Percentiles rank a stretch among this genome's conserved stretches.
Evolutionary conservation across 2,888 invertebrate species (phyloP).

Genomic region (Nephrotoma flavescens): DNA sequence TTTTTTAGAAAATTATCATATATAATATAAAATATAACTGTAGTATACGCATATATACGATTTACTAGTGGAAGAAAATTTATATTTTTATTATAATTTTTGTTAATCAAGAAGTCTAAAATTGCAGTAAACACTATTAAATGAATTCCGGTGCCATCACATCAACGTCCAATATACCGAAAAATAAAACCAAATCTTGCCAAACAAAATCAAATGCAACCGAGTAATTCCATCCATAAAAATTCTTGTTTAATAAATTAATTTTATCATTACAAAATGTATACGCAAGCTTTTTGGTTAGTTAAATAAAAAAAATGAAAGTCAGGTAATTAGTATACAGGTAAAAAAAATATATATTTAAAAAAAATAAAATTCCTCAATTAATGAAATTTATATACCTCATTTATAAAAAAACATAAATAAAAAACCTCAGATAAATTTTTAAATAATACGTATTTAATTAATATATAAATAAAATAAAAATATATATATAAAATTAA

Average conservation of each 20-base stretch:
- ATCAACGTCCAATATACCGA: background rate
- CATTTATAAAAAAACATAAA: background rate
- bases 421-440: background rate
- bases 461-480: background rate
- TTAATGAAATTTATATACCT: background rate
- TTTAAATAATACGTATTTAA: background rate
- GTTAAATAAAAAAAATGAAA: background rate
- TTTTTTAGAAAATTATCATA: background rate
- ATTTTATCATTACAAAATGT: background rate
- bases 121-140: background rate
- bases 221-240: background rate
- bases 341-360: background rate
- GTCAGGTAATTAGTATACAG: background rate
- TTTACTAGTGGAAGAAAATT: background rate
- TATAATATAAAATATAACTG: background rate
- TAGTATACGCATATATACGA: slow-evolving; percentile 4
- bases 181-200: background rate
- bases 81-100: background rate
- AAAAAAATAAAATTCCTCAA: background rate
- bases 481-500: background rate
- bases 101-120: background rate
- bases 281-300: background rate
- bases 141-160: background rate
- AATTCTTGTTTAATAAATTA: background rate
- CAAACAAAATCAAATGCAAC: background rate